Base-by-base conservation (phyloP, 2,113 vertebrate genomes). In the Rafetus swinhoei region DNA sequence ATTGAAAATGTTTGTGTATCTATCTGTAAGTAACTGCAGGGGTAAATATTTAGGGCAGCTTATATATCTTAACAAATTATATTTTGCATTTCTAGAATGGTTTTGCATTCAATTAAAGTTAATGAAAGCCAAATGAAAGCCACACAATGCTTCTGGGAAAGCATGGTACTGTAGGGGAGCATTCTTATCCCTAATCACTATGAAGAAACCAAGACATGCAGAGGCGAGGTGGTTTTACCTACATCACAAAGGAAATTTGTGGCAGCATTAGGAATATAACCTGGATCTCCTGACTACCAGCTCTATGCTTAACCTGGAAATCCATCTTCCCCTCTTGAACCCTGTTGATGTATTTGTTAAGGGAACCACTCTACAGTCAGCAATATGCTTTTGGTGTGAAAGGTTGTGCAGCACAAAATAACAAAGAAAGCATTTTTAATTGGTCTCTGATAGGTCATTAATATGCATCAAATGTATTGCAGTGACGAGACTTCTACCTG, bases 41-140 rank as follows among this genome's bases (percentile, higher is more conserved):
- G 93, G 86, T 85, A 97, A 95, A 90, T 90, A 93, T 84, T 95
- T 97, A 85, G 88, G 65, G 86, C 32, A 81, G 74, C 79, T 94
- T 95, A 74, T 90, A 83, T 95, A 96, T 94, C 95, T 94, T 95
- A 96, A 96, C 95, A 97, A 94, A 96, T 91, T 82, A 89, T 95
- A 81, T 95, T 92, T 95, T 95, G 90, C 85, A 84, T 95, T 97
- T 96, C 96, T 94, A 88, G 79, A 89, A 88, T 94, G 86, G 79
- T 88, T 96, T 94, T 96, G 87, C 93, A 87, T 90, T 90, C 96
- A 94, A 93, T 79, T 90, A 92, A 95, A 97, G 93, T 91, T 92
- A 60, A 92, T 13, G 53, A 90, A 94, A 91, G 94, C 95, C 95
- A 96, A 90, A 93, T 92, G 53, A 90, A 94, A 91, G 94, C 95